Evolutionary conservation across 2,113 vertebrate genomes (phyloP).

Genomic region (Chiloscyllium plagiosum): DNA sequence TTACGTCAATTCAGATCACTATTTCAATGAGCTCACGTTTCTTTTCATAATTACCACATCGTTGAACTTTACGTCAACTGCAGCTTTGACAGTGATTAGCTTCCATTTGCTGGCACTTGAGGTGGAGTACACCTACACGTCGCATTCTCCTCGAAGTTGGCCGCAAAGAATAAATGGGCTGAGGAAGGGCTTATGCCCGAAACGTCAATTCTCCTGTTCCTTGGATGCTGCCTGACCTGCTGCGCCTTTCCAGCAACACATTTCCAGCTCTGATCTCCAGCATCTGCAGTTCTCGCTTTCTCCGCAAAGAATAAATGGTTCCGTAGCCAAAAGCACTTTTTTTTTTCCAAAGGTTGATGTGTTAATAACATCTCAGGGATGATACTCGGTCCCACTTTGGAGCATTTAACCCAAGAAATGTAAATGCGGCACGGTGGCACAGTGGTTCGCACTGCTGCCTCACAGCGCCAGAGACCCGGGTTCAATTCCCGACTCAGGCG

Average conservation of each 20-base stretch:
- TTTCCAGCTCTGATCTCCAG: too few relatives aligned
- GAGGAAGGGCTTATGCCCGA: too few relatives aligned
- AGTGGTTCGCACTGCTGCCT: too few relatives aligned
- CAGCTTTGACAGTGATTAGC: constrained; percentile 11
- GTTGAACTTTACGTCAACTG: background rate
- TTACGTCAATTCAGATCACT: background rate
- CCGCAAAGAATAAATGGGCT: background rate
- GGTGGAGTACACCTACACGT: background rate
- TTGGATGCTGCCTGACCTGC: too few relatives aligned
- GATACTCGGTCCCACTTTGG: background rate
- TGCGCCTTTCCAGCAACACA: too few relatives aligned
- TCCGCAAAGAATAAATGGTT: background rate
- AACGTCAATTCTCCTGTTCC: too few relatives aligned
- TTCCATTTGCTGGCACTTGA: background rate
- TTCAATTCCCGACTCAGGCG: too few relatives aligned
- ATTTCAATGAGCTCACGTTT: background rate
- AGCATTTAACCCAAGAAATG: background rate
- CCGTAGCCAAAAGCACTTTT: background rate
- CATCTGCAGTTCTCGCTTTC: too few relatives aligned
- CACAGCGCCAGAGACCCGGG: too few relatives aligned
- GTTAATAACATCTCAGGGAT: background rate
- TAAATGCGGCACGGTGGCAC: too few relatives aligned
- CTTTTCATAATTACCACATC: background rate
- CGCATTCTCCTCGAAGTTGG: background rate
- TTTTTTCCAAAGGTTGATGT: background rate